These are phyloP conservation scores for Eilema depressum DNA, from an alignment of 2,888 invertebrate genomes.

Conservation along the genomic window DNA sequence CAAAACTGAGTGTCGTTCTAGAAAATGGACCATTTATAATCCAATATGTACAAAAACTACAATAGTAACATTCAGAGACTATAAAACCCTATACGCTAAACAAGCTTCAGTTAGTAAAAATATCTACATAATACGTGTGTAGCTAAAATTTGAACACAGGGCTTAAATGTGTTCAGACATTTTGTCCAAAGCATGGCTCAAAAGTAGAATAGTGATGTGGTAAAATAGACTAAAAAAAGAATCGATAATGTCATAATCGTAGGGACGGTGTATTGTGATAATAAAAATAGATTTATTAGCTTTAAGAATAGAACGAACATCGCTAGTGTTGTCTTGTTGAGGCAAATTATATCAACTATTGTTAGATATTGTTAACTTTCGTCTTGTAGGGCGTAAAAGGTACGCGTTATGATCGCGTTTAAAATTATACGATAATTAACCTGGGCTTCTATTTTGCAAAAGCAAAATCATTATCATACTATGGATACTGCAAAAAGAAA, in stretches of 20 bases:
- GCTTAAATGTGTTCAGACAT: conserved; percentile 71
- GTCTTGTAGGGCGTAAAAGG: conserved; percentile 2
- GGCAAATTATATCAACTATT: conserved; percentile 39
- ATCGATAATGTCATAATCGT: conserved; percentile 39
- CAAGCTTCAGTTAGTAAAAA: conserved; percentile 10
- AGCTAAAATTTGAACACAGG: conserved; percentile 63
- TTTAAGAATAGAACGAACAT: conserved; percentile 49
- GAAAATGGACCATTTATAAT: too few relatives aligned
- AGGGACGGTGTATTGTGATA: conserved; percentile 70
- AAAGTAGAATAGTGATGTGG: conserved; percentile 58
- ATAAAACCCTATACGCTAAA: conserved; percentile 13
- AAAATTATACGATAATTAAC: background rate
- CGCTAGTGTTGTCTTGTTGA: conserved; percentile 41
- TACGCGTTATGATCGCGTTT: background rate
- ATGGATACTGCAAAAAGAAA: too few relatives aligned
- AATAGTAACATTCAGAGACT: background rate
- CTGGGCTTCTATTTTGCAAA: too few relatives aligned
- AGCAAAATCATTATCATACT: too few relatives aligned
- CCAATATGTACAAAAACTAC: background rate
- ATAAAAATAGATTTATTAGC: conserved; percentile 60
- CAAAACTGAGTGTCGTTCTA: too few relatives aligned
- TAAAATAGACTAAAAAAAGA: conserved; percentile 42
- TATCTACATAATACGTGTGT: conserved; percentile 20
- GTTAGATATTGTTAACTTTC: conserved; percentile 18
- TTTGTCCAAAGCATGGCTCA: conserved; percentile 66